Base-by-base conservation (phyloP, 1,140 invertebrate species). In the Mylabris phalerata region DNA sequence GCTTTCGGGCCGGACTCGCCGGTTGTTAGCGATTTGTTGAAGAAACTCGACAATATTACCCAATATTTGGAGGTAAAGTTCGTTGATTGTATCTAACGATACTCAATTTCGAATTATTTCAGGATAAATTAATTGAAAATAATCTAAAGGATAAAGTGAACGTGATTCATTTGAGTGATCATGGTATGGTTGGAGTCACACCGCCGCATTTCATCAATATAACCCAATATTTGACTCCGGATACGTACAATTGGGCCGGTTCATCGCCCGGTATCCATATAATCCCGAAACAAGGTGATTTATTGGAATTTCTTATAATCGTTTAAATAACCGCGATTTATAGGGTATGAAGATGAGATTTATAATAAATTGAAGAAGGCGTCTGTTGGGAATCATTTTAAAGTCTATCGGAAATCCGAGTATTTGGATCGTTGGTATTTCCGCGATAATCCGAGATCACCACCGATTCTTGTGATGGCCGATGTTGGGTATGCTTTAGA, bases 131-230 rank as follows among this genome's bases (percentile, higher is more conserved):
- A 55, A 55, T 13, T 55, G 19, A 32, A 55, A 48, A 41, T 6
- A 45, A 55, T 1, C 39, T 55, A 11, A n/a, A 5, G 4, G 74
- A 83, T 66, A 69, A 69, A 48, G 75, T 87, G 0, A 88, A 89
- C 71, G 72, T 90, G 1, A 78, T 90, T 56, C 75, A 90, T 45
- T 71, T 88, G 2, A 87, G 85, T 69, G 89, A 90, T 73, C 88
- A 90, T 74, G 88, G 89, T 10, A 88, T 89, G 83, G 65, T 78
- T 1, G 69, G 73, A 26, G 77, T 84, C 2, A 76, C 71, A 4
- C 62, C 71, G 45, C 71, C 78, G 38, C 70, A 75, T 60, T 75
- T 84, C 57, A 81, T 88, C 55, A 77, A 86, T 68, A 72, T 87
- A 24, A 79, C 79, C 26, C 68, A 80, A 38, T 79, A 79, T 63